Conservation (phyloP, 2,113 vertebrate species). For the Varanus komodoensis region DNA sequence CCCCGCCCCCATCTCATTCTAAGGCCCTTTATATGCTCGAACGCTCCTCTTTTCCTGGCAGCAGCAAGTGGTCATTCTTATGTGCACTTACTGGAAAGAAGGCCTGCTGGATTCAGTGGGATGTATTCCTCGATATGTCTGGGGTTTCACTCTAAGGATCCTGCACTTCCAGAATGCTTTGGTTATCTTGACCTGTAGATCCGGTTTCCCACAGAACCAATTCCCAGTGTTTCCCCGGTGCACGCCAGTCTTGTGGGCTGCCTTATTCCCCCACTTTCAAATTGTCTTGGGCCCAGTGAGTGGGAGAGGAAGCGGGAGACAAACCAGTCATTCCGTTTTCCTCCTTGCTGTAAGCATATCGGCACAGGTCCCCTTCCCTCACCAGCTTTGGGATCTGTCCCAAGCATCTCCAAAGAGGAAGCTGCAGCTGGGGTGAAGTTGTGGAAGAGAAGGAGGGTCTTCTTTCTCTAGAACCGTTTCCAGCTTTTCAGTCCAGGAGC, state of each 20-base stretch:
- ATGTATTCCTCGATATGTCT: background rate
- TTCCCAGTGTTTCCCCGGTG: background rate
- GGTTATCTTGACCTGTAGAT: background rate
- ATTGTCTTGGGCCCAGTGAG: background rate
- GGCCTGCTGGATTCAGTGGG: background rate
- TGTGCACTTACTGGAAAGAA: background rate
- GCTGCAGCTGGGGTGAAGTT: background rate
- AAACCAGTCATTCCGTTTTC: background rate
- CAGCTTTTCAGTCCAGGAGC: too few species aligned
- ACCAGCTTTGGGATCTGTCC: background rate
- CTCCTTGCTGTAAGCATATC: background rate
- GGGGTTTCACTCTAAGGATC: background rate
- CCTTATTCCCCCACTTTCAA: background rate
- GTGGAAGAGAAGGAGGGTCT: background rate
- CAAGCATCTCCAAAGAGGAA: background rate
- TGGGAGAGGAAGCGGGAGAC: background rate
- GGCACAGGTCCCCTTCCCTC: background rate
- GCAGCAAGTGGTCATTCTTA: background rate
- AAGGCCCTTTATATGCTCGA: background rate
- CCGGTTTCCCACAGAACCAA: background rate
- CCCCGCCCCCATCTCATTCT: background rate
- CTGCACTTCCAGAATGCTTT: background rate
- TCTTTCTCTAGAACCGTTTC: background rate
- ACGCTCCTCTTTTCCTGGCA: background rate
- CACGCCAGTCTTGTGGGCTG: background rate